These are phyloP conservation scores for Chionodraco myersi DNA, from an alignment of 2,113 vertebrate species.

Conservation along the genomic window DNA sequence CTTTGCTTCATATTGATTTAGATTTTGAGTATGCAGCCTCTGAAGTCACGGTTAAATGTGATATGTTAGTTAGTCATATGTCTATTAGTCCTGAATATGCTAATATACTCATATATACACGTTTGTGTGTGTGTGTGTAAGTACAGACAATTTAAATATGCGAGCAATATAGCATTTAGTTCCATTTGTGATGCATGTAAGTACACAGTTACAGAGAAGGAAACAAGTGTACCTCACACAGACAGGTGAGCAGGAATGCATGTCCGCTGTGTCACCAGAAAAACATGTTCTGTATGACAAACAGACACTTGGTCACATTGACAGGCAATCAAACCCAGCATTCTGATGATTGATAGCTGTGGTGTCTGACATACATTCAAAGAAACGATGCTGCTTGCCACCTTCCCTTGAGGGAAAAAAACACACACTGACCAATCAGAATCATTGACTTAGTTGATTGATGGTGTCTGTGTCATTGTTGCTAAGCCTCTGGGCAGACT, in stretches of 20 bases:
- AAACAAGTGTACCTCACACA: not conserved
- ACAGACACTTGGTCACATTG: conserved; percentile 27
- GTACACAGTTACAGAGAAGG: conserved; percentile 1
- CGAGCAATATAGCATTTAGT: not conserved
- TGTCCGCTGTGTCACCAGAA: conserved; percentile 19
- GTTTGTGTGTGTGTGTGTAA: not conserved
- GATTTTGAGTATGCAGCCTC: not conserved
- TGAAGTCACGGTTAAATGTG: not conserved
- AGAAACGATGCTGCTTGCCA: conserved; percentile 26
- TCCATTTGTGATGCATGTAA: conserved; percentile 15
- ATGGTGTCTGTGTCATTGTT: conserved; percentile 77
- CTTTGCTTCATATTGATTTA: conserved; percentile 18
- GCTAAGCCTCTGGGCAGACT: conserved; percentile 76
- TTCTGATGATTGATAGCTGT: conserved; percentile 25
- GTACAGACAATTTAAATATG: not conserved
- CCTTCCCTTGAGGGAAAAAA: conserved; percentile 17
- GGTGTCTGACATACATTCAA: conserved; percentile 16
- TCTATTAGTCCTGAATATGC: too few relatives aligned
- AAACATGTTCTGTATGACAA: conserved; percentile 38
- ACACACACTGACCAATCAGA: conserved; percentile 66
- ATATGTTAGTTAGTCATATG: too few relatives aligned
- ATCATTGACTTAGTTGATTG: conserved; percentile 48
- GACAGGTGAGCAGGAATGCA: not conserved
- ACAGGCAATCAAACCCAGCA: conserved; percentile 23
- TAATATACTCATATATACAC: too few relatives aligned